A percentile compares a stretch with the other conserved stretches of the same genome.
phyloP scores from a whole-genome alignment of 2,797 vertebrate genomes.

The Furcifer pardalis region DNA sequence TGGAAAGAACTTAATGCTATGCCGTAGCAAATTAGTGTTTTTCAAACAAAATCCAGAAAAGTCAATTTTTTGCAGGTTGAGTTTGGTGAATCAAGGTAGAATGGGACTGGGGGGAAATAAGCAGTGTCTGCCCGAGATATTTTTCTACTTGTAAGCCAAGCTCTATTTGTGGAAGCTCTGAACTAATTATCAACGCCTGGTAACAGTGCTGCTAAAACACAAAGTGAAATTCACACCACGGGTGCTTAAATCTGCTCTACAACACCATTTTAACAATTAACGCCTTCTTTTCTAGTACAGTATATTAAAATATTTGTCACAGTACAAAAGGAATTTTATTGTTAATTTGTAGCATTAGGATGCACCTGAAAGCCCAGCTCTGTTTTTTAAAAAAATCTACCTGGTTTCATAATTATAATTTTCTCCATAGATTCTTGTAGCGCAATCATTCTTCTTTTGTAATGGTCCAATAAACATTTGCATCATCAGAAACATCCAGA shows the following conservation, averaged over 20 bases:
- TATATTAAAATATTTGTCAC: conserved; percentile 8
- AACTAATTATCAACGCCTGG: conserved; percentile 18
- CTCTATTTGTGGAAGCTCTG: background rate
- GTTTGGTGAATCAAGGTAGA: background rate
- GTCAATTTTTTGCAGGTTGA: no score
- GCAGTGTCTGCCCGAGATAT: background rate
- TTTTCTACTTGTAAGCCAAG: background rate
- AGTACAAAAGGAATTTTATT: conserved; percentile 5
- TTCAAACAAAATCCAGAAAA: no score
- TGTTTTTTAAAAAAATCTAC: background rate
- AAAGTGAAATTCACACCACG: conserved; percentile 25
- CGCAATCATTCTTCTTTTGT: background rate
- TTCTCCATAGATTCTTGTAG: background rate
- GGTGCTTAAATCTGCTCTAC: conserved; percentile 8
- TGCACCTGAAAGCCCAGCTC: background rate
- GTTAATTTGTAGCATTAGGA: conserved; percentile 12
- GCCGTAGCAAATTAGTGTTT: no score
- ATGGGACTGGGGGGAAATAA: background rate
- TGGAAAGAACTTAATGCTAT: no score
- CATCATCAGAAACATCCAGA: background rate
- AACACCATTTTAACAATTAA: conserved; percentile 17
- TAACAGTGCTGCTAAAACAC: conserved; percentile 12
- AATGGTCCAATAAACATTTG: background rate
- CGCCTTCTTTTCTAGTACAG: conserved; percentile 14
- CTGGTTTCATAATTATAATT: conserved; percentile 12